Percentiles rank a stretch among this genome's conserved stretches.
phyloP scores from a whole-genome alignment of 2,888 invertebrate genomes.

The Subacronicta megacephala region DNA sequence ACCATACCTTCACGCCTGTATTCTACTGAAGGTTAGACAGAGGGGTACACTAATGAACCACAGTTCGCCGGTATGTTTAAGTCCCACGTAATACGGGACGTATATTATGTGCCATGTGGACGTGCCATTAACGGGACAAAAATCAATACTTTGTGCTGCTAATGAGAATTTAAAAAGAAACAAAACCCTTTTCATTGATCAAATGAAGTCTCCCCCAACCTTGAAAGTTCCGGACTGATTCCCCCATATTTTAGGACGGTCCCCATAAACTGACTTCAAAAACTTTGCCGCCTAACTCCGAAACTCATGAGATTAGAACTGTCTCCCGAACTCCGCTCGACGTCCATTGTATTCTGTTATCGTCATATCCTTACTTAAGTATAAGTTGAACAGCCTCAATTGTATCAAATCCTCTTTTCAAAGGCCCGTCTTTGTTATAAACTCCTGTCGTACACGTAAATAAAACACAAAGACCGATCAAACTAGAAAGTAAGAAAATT shows the following conservation, averaged over 20 bases:
- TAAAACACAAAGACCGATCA: background rate
- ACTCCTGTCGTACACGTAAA: background rate
- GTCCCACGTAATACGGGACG: too few relatives aligned
- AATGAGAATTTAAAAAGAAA: too few relatives aligned
- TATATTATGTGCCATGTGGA: too few relatives aligned
- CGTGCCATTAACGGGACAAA: too few relatives aligned
- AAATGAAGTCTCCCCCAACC: background rate
- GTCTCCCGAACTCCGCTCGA: background rate
- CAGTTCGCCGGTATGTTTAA: too few relatives aligned
- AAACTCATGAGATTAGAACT: slow-evolving; percentile 4
- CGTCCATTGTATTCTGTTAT: slow-evolving; percentile 9
- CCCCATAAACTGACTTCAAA: slow-evolving; percentile 6
- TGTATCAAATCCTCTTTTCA: slow-evolving; percentile 21
- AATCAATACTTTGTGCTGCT: too few relatives aligned
- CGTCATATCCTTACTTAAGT: background rate
- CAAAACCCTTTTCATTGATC: background rate
- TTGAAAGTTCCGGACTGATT: background rate
- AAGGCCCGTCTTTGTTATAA: background rate
- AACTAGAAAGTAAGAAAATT: background rate
- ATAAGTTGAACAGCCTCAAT: slow-evolving; percentile 22
- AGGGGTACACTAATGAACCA: too few relatives aligned
- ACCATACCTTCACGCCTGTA: too few relatives aligned
- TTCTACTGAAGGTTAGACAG: too few relatives aligned
- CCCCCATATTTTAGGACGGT: background rate
- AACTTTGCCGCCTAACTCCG: background rate